Evolutionary conservation across 2,888 invertebrate species (phyloP).

Genomic region (Trissoscelio sp.): DNA sequence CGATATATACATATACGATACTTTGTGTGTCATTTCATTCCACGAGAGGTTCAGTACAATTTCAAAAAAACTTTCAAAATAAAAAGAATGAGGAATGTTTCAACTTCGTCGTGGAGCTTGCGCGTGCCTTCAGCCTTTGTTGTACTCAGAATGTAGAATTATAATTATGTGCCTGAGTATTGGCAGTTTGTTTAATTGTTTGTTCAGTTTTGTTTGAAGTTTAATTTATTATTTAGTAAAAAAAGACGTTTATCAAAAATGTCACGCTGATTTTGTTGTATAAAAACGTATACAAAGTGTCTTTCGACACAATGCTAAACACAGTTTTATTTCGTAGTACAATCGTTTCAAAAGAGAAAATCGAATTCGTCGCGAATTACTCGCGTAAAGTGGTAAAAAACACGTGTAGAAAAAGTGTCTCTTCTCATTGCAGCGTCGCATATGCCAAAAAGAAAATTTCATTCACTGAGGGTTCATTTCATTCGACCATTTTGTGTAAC

Average conservation of each 20-base stretch:
- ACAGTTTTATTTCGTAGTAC: conserved; percentile 69
- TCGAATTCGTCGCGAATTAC: conserved; percentile 18
- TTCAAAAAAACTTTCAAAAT: no score
- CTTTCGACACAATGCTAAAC: conserved; percentile 59
- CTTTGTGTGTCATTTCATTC: conserved; percentile 49
- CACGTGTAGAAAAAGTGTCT: conserved; percentile 73
- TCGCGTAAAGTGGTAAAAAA: conserved; percentile 71
- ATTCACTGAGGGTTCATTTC: not conserved
- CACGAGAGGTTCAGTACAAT: conserved; percentile 28
- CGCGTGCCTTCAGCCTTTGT: conserved; percentile 69
- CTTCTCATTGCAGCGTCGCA: conserved; percentile 11
- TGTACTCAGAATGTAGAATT: conserved; percentile 81
- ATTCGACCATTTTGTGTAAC: not conserved
- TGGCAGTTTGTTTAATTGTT: conserved; percentile 75
- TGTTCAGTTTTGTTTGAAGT: conserved; percentile 16
- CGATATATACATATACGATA: conserved; percentile 64
- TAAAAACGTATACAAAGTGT: conserved; percentile 42
- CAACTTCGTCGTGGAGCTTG: conserved; percentile 47
- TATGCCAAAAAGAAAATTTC: not conserved
- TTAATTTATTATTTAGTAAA: not conserved
- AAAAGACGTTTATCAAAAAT: conserved; percentile 35
- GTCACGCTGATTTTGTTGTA: conserved; percentile 24
- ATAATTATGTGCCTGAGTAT: conserved; percentile 77
- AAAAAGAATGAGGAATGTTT: conserved; percentile 67
- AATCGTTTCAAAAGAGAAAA: conserved; percentile 17